Evolutionary conservation across 2,113 vertebrate genomes (phyloP).

Genomic region (Callithrix jacchus): DNA sequence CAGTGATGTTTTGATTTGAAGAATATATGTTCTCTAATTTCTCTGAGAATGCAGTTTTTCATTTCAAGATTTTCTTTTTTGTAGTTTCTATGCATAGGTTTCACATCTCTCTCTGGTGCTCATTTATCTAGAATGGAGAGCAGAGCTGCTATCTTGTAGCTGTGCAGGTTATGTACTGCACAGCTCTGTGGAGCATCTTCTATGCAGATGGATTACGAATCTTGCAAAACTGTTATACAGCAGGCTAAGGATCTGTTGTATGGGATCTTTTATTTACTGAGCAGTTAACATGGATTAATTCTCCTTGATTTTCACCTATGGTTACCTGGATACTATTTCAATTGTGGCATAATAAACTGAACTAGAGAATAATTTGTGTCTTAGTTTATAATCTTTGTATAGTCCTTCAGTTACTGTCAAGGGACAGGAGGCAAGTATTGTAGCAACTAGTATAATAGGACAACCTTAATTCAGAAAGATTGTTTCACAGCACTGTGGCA

Average conservation of each 20-base stretch:
- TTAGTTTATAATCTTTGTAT: neutral
- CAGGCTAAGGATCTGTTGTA: neutral
- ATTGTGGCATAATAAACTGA: neutral
- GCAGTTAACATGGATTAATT: neutral
- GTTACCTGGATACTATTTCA: neutral
- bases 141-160: neutral
- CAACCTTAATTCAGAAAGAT: neutral
- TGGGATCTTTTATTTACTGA: neutral
- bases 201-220: neutral
- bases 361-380: neutral
- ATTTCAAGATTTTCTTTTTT: slow-evolving; percentile 9
- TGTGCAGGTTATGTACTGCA: neutral
- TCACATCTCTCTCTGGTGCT: neutral
- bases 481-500: neutral
- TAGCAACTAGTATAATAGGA: neutral
- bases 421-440: neutral
- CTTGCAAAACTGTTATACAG: neutral
- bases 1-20: slow-evolving; percentile 34
- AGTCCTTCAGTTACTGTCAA: neutral
- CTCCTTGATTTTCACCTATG: neutral
- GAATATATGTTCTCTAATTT: slow-evolving; percentile 23
- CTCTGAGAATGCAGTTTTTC: neutral
- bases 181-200: neutral
- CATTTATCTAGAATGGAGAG: neutral
- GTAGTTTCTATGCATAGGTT: neutral